A percentile compares a stretch with the other conserved stretches of the same genome.
These are phyloP conservation scores for Euwallacea fornicatus DNA, from an alignment of 1,140 invertebrate genomes.

Conservation along the genomic window DNA sequence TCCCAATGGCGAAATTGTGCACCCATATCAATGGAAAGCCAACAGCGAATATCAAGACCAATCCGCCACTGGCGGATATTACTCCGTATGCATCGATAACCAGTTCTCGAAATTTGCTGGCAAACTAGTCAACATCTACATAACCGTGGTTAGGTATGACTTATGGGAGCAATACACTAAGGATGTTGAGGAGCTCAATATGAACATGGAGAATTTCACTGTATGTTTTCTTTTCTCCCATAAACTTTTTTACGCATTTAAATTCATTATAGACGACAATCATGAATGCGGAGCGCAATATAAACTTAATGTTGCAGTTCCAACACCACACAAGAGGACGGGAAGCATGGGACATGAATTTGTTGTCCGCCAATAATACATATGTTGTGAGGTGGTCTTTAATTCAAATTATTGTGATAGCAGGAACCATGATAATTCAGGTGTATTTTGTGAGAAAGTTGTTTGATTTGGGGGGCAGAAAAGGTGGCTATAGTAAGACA, in stretches of 20 bases:
- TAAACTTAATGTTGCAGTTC: constrained; percentile 82
- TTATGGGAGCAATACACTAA: constrained; percentile 91
- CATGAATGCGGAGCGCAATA: constrained; percentile 76
- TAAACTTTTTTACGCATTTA: constrained; percentile 4
- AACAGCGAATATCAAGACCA: constrained; percentile 86
- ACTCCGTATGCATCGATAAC: constrained; percentile 94
- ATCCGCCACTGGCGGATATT: constrained; percentile 78
- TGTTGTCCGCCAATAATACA: constrained; percentile 79
- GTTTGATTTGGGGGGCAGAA: constrained; percentile 74
- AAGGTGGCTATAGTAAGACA: constrained; percentile 60
- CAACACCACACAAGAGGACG: constrained; percentile 77
- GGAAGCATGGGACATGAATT: constrained; percentile 79
- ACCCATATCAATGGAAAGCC: constrained; percentile 87
- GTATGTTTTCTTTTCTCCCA: constrained; percentile 56
- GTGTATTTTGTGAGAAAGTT: constrained; percentile 88
- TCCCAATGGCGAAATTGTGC: constrained; percentile 79
- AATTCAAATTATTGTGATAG: constrained; percentile 80
- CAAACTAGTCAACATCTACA: constrained; percentile 90
- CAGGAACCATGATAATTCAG: constrained; percentile 73
- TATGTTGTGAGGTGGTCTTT: constrained; percentile 88
- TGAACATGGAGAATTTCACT: constrained; percentile 90
- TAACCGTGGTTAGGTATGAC: constrained; percentile 91
- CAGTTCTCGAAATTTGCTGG: constrained; percentile 89
- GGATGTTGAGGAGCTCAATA: constrained; percentile 83
- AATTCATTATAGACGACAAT: constrained; percentile 66